phyloP scores from a whole-genome alignment of 1,140 invertebrate genomes.

The Acromyrmex heyeri region DNA sequence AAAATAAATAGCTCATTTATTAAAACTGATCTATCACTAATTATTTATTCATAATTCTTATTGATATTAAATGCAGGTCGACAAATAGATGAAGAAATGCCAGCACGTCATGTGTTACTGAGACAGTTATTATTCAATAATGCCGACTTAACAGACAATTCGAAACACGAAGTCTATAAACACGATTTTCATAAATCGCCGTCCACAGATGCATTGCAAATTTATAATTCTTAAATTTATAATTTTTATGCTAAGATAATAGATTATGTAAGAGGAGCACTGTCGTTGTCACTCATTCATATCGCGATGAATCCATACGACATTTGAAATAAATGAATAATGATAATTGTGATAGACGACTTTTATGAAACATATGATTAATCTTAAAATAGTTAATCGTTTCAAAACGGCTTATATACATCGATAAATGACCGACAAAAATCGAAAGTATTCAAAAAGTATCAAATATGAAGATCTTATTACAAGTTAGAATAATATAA shows the following conservation, averaged over 20 bases:
- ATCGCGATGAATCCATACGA: not conserved
- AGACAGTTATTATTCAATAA: constrained; percentile 37
- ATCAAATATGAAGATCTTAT: not conserved
- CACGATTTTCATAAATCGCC: not conserved
- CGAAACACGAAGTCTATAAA: constrained; percentile 1
- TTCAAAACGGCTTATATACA: not conserved
- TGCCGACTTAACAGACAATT: constrained; percentile 15
- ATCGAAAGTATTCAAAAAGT: not conserved
- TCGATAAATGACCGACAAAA: not conserved
- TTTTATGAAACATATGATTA: not conserved
- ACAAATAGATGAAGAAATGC: not conserved
- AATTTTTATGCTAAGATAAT: not conserved
- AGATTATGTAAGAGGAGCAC: not conserved
- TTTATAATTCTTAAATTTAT: constrained; percentile 8
- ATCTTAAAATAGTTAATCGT: constrained; percentile 8
- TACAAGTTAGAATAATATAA: not conserved
- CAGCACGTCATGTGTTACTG: not conserved
- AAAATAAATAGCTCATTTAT: constrained; percentile 53
- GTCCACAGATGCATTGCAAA: not conserved
- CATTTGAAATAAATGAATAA: not conserved
- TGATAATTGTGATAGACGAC: not conserved
- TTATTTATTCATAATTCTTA: not conserved
- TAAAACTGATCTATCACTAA: not conserved
- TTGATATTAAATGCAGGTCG: not conserved
- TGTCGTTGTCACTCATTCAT: not conserved